Conservation (phyloP, 2,113 vertebrate species). For the Arizona elegans region DNA sequence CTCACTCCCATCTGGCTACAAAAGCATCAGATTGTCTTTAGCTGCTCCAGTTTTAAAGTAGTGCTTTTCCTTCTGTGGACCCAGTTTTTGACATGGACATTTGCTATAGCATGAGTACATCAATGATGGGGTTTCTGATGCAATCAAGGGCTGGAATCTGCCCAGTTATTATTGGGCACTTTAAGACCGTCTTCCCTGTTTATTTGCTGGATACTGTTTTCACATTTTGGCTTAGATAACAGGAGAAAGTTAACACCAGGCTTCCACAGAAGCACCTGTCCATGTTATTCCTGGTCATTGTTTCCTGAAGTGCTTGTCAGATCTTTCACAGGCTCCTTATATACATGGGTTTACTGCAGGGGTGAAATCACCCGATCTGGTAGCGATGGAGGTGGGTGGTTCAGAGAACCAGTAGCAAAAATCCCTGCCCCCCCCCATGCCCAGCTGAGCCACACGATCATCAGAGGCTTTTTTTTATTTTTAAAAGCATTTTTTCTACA, state of each 20-base stretch:
- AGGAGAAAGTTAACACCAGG: no score
- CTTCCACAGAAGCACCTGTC: background rate
- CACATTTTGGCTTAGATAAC: background rate
- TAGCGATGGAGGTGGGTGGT: no score
- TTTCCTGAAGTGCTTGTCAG: background rate
- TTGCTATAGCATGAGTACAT: background rate
- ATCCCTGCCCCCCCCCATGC: no score
- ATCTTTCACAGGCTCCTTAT: background rate
- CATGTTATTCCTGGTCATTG: background rate
- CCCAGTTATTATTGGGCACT: background rate
- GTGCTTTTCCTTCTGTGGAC: background rate
- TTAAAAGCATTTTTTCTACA: no score
- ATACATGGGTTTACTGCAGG: background rate
- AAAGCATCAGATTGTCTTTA: background rate
- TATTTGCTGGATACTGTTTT: background rate
- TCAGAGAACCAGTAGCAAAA: no score
- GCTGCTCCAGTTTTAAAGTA: background rate
- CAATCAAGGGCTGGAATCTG: background rate
- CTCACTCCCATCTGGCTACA: background rate
- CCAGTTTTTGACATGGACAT: background rate
- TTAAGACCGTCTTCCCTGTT: background rate
- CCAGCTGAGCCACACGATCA: no score
- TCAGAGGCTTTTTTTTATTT: no score
- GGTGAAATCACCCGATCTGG: no score
- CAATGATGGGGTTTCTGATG: background rate